phyloP scores from a whole-genome alignment of 2,888 invertebrate genomes.

The Drosophila anceps region DNA sequence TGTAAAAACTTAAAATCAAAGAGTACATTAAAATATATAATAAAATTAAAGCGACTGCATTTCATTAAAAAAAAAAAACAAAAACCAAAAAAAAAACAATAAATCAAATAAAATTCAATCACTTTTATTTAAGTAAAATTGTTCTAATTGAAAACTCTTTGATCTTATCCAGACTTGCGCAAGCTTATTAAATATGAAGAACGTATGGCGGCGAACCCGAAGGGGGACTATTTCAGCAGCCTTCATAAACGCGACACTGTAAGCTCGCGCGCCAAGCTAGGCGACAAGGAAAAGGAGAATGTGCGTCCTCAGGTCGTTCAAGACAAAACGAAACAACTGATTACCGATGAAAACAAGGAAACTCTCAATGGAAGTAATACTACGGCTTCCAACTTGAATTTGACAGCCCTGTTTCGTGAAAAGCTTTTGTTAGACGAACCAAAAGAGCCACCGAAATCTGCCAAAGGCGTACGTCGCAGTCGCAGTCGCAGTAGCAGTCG shows the following conservation, averaged over 20 bases:
- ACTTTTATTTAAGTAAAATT: slow-evolving; percentile 4
- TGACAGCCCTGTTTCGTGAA: slow-evolving; percentile 46
- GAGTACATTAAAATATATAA: slow-evolving; percentile 71
- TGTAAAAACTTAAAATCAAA: slow-evolving; percentile 61
- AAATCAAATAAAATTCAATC: not conserved
- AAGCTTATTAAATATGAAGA: slow-evolving; percentile 85
- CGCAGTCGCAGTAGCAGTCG: slow-evolving; percentile 22
- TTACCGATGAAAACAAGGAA: slow-evolving; percentile 13
- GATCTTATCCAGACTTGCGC: slow-evolving; percentile 77
- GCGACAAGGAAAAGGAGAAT: slow-evolving; percentile 36
- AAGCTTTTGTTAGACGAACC: slow-evolving; percentile 50
- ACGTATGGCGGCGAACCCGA: slow-evolving; percentile 70
- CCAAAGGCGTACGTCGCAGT: slow-evolving; percentile 35
- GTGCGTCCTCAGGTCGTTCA: not conserved
- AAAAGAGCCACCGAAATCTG: not conserved
- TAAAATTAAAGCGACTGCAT: slow-evolving; percentile 49
- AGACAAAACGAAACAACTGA: slow-evolving; percentile 3
- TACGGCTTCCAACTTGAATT: not conserved
- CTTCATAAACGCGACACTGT: slow-evolving; percentile 84
- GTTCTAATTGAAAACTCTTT: slow-evolving; percentile 24
- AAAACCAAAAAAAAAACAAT: not conserved
- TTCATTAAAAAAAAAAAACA: slow-evolving; percentile 41
- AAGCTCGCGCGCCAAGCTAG: slow-evolving; percentile 84
- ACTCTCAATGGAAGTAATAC: not conserved
- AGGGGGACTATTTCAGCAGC: slow-evolving; percentile 77